Evolutionary conservation across 2,113 vertebrate species (phyloP), one percentile per base, ranked within the genome.

Genomic region (Eubucco bourcierii): DNA sequence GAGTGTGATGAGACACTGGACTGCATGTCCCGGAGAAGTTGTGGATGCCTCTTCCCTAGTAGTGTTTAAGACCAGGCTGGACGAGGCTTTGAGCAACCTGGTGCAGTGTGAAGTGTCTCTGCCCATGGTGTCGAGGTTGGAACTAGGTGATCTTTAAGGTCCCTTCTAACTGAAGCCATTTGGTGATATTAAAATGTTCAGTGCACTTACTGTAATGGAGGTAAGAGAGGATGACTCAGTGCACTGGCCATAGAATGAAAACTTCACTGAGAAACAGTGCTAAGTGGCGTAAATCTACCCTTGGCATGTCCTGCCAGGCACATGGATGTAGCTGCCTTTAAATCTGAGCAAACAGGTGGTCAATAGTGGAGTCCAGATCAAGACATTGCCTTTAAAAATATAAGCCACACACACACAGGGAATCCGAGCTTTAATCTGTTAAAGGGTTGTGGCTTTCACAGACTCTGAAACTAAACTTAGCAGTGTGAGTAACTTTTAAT

Each of bases 321-420:
- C 2, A 1, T 52, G 64, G 59, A 56, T 60, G 19, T 64, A 59
- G 29, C 29, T 66, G 19, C 44, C 56, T 70, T 80, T 16, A 86
- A 66, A 37, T 67, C 18, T 52, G 65, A 89, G 24, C 33, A 84
- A 74, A 58, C 80, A 90, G 66, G 73, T 76, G 63, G 47, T 44
- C 78, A 20, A 76, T 28, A 66, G 24, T 31, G 47, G 65, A 58
- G 41, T 0, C 20, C 31, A 82, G 67, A 67, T 87, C 46, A 74
- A 87, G 75, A 72, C 12, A 1, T 44, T 47, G 28, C 47, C 63
- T 76, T 24, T 88, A 87, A 84, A 91, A 78, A 81, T 81, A 16
- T 12, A n/a, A 84, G 34, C 39, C 73, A 31, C 0, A 0, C 73
- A 31, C 0, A 0, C 39, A 44, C 5, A 52, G 44, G 17, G 46